These are phyloP conservation scores for Apomyelois bistriatella DNA, from an alignment of 2,888 invertebrate species.

Conservation along the genomic window DNA sequence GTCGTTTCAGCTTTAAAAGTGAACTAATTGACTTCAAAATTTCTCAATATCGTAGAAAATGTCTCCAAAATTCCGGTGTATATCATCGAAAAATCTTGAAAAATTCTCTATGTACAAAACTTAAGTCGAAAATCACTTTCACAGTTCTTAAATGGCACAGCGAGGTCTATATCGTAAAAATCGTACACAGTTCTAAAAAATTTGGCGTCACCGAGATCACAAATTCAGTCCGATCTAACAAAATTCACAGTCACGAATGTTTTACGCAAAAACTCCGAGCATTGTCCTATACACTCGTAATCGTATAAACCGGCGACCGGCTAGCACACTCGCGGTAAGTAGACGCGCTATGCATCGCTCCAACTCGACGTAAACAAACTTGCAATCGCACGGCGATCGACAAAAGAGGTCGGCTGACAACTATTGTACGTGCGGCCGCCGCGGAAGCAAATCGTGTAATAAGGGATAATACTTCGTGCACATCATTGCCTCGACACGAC, in stretches of 20 bases:
- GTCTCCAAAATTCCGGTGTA: constrained; percentile 12
- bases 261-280: constrained; percentile 53
- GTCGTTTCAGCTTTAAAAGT: constrained; percentile 22
- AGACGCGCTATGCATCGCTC: constrained; percentile 67
- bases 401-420: constrained; percentile 67
- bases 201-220: constrained; percentile 54
- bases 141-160: constrained; percentile 36
- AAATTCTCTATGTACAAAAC: background rate
- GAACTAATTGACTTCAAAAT: constrained; percentile 11
- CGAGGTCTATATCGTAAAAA: constrained; percentile 24
- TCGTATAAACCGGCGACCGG: constrained; percentile 59
- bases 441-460: constrained; percentile 75
- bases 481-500: constrained; percentile 69
- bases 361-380: constrained; percentile 72
- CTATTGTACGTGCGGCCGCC: constrained; percentile 71
- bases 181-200: constrained; percentile 47
- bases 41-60: constrained; percentile 11
- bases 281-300: constrained; percentile 68
- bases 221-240: constrained; percentile 38
- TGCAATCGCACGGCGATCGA: constrained; percentile 62
- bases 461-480: constrained; percentile 77
- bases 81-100: constrained; percentile 8
- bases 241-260: constrained; percentile 69
- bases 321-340: constrained; percentile 71
- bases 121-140: constrained; percentile 17